These are phyloP conservation scores for Tachysurus fulvidraco DNA, from an alignment of 2,113 vertebrate species.

Conservation along the genomic window DNA sequence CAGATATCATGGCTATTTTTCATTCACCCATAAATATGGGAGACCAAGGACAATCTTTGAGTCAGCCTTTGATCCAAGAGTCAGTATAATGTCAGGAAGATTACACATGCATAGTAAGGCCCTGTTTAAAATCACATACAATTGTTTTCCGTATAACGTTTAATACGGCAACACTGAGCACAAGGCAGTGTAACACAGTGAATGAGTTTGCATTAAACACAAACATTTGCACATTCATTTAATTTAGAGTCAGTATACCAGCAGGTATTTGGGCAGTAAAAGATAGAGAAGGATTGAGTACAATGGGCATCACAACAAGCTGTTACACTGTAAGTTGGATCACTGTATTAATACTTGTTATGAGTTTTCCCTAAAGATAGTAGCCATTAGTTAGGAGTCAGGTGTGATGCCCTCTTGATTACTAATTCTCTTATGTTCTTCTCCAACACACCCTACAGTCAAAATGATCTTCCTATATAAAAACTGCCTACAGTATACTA, in stretches of 20 bases:
- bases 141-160: too few relatives aligned
- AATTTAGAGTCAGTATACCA: background rate
- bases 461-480: too few relatives aligned
- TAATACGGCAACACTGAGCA: background rate
- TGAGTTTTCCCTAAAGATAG: background rate
- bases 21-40: slow-evolving; percentile 28
- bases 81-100: background rate
- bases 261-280: background rate
- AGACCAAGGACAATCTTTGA: background rate
- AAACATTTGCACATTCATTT: background rate
- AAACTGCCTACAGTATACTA: background rate
- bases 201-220: background rate
- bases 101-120: background rate
- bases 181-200: background rate
- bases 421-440: background rate
- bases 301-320: background rate
- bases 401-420: background rate
- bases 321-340: background rate
- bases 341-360: background rate
- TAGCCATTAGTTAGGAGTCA: background rate
- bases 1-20: slow-evolving; percentile 37
- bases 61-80: background rate
- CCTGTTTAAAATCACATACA: background rate
- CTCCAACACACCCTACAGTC: background rate
- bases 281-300: background rate